phyloP scores from a whole-genome alignment of 2,113 vertebrate species.

The Boulengeromyrus knoepffleri region DNA sequence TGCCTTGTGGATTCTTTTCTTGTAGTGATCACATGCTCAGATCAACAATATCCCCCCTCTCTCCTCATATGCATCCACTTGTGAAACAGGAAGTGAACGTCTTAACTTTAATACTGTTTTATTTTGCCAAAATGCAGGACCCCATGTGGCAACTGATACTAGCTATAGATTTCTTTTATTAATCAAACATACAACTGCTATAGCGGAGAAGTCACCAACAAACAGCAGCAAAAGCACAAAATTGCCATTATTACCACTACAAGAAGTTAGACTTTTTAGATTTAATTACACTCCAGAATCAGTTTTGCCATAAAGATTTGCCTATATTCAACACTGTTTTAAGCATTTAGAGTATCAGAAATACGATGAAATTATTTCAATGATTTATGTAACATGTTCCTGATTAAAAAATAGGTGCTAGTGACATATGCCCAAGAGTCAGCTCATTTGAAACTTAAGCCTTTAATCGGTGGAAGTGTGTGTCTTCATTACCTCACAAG shows the following conservation, averaged over 20 bases:
- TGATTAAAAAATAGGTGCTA: not conserved
- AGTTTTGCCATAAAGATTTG: not conserved
- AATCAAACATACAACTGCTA: not conserved
- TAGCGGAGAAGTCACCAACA: not conserved
- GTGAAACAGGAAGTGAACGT: slow-evolving; percentile 25
- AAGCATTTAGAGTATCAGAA: not conserved
- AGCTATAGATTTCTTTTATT: slow-evolving; percentile 17
- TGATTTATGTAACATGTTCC: not conserved
- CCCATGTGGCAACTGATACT: slow-evolving; percentile 6
- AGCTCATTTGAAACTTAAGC: slow-evolving; percentile 1
- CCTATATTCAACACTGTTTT: not conserved
- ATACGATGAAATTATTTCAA: not conserved
- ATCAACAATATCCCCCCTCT: slow-evolving; percentile 8
- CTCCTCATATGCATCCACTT: slow-evolving; percentile 29
- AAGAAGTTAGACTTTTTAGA: not conserved
- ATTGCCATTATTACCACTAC: not conserved
- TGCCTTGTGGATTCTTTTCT: slow-evolving; percentile 14
- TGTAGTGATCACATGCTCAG: not conserved
- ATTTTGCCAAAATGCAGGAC: slow-evolving; percentile 1
- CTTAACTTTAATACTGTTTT: slow-evolving; percentile 29
- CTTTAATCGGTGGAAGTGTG: not conserved
- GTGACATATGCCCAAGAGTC: not conserved
- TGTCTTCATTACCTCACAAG: not conserved
- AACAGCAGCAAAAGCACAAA: not conserved
- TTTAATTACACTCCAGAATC: not conserved